These are phyloP conservation scores for Columba guinea DNA, from an alignment of 2,797 vertebrate species.

Conservation along the genomic window DNA sequence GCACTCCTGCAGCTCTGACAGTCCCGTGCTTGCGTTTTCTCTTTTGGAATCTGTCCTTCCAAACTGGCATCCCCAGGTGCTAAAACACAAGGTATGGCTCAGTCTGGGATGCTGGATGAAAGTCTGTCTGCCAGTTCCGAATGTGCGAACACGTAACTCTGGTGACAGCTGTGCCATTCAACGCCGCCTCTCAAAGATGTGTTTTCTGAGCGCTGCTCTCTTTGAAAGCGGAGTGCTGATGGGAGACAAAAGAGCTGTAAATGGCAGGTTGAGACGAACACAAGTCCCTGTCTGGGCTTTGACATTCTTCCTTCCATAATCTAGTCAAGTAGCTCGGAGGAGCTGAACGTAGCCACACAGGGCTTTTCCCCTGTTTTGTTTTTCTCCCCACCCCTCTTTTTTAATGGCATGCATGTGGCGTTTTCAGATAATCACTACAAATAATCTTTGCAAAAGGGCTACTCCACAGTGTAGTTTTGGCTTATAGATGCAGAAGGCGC, in stretches of 20 bases:
- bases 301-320: not conserved
- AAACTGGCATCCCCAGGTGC: not conserved
- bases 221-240: not conserved
- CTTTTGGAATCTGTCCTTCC: not conserved
- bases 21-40: not conserved
- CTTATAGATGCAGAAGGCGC: not conserved
- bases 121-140: not conserved
- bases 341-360: not conserved
- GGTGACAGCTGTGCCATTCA: not conserved
- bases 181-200: not conserved
- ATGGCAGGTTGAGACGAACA: not conserved
- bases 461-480: not conserved
- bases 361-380: fast-evolving
- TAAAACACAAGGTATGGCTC: not conserved
- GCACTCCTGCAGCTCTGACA: not conserved
- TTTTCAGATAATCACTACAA: not conserved
- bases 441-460: not conserved
- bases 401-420: not conserved
- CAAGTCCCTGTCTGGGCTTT: not conserved
- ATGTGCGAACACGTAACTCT: not conserved
- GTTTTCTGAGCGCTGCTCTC: not conserved
- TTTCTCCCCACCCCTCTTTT: not conserved
- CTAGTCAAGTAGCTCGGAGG: not conserved
- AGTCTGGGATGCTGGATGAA: not conserved
- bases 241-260: not conserved